These are phyloP conservation scores for Phylloscopus trochiloides DNA, from an alignment of 2,113 vertebrate genomes.

Conservation along the genomic window DNA sequence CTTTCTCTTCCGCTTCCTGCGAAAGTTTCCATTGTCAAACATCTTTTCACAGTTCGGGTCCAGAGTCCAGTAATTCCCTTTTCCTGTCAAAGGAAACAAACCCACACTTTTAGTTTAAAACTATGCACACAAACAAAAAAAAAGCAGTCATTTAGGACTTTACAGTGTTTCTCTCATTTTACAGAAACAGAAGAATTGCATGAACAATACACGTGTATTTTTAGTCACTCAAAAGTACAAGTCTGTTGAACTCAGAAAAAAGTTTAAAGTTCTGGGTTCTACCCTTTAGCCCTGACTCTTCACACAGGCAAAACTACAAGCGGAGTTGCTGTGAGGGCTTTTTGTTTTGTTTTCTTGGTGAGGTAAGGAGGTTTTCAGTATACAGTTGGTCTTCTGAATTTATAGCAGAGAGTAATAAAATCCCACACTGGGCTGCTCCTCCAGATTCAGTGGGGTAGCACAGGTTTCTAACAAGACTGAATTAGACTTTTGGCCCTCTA, in stretches of 20 bases:
- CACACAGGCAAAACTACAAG: background rate
- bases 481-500: background rate
- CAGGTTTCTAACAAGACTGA: background rate
- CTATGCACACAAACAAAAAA: background rate
- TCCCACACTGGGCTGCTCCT: background rate
- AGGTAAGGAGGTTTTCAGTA: background rate
- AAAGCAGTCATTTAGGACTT: background rate
- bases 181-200: background rate
- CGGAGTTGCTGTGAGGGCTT: background rate
- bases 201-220: background rate
- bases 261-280: background rate
- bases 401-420: background rate
- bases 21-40: conserved; percentile 99
- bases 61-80: conserved; percentile 98
- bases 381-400: background rate
- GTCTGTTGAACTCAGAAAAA: background rate
- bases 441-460: background rate
- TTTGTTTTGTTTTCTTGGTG: background rate
- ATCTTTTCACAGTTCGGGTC: conserved; percentile 99
- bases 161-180: background rate
- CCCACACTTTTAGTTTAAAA: background rate
- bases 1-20: conserved; percentile 97
- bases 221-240: background rate
- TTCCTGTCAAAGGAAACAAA: conserved; percentile 77
- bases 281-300: background rate